Conservation (phyloP, 2,888 invertebrate species). For the Melangyna quadrimaculata region DNA sequence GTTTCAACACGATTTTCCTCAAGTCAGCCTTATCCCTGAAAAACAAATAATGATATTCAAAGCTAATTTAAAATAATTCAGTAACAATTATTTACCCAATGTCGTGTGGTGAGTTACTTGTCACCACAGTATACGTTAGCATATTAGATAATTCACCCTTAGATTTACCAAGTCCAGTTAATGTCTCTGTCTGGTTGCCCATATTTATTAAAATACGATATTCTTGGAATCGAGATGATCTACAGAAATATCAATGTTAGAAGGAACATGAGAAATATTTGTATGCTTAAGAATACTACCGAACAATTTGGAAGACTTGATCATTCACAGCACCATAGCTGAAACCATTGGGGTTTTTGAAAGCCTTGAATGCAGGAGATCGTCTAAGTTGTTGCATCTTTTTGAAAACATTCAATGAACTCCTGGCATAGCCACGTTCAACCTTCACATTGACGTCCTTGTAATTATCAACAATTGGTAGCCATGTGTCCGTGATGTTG, state of each 20-base stretch:
- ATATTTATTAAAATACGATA: slow-evolving; percentile 77
- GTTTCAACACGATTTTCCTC: slow-evolving; percentile 74
- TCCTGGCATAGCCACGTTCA: slow-evolving; percentile 82
- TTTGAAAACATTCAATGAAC: slow-evolving; percentile 84
- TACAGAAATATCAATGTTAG: slow-evolving; percentile 2
- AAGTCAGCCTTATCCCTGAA: slow-evolving; percentile 75
- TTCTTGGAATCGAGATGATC: slow-evolving; percentile 75
- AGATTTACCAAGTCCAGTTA: slow-evolving; percentile 72
- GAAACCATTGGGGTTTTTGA: slow-evolving; percentile 75
- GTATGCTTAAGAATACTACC: slow-evolving; percentile 71
- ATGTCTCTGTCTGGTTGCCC: slow-evolving; percentile 75
- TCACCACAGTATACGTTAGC: slow-evolving; percentile 75
- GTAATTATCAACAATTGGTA: slow-evolving; percentile 86
- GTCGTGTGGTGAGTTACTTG: slow-evolving; percentile 74
- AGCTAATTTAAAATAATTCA: not conserved
- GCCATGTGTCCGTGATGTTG: slow-evolving; percentile 82
- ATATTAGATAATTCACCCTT: slow-evolving; percentile 48
- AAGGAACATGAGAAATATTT: not conserved
- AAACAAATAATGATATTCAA: not conserved
- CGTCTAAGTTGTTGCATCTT: slow-evolving; percentile 82
- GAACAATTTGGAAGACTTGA: slow-evolving; percentile 77
- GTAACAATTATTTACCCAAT: slow-evolving; percentile 74
- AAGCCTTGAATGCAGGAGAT: slow-evolving; percentile 78
- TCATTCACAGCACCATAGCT: slow-evolving; percentile 76
- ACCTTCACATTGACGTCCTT: slow-evolving; percentile 83